A percentile compares a stretch with the other conserved stretches of the same genome.
Evolutionary conservation across 2,113 vertebrate species (phyloP).

Genomic region (Acanthisitta chloris): DNA sequence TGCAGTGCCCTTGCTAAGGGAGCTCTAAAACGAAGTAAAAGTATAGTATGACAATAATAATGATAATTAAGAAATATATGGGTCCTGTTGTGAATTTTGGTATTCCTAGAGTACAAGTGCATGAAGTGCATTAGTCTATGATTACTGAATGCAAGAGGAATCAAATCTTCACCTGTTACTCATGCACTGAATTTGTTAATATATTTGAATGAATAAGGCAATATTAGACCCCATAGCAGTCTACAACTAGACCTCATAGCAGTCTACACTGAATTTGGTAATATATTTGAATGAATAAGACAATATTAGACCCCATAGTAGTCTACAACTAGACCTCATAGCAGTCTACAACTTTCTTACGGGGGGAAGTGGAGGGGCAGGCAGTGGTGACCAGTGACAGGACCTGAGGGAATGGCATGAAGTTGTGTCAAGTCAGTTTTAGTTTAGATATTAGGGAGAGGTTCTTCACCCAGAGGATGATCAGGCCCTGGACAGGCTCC

Average conservation of each 20-base stretch:
- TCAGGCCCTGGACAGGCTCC: neutral
- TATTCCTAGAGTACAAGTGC: neutral
- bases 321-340: too few relatives aligned
- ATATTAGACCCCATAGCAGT: neutral
- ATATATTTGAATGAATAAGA: neutral
- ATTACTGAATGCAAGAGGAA: neutral
- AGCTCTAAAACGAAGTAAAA: neutral
- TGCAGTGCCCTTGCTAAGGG: neutral
- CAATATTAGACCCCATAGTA: neutral
- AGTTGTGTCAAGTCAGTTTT: neutral
- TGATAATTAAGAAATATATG: neutral
- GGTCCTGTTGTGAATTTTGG: neutral
- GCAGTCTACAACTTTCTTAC: neutral
- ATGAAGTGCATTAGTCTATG: neutral
- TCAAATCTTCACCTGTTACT: neutral
- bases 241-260: neutral
- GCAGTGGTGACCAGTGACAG: too few relatives aligned
- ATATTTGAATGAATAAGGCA: neutral
- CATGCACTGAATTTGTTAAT: neutral
- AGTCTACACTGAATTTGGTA: neutral
- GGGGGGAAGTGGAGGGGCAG: neutral
- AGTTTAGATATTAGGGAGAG: rapidly evolving
- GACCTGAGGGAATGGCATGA: neutral
- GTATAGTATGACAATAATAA: neutral
- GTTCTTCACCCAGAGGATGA: neutral